phyloP scores from a whole-genome alignment of 2,888 invertebrate genomes.

The Saturnia japonica region DNA sequence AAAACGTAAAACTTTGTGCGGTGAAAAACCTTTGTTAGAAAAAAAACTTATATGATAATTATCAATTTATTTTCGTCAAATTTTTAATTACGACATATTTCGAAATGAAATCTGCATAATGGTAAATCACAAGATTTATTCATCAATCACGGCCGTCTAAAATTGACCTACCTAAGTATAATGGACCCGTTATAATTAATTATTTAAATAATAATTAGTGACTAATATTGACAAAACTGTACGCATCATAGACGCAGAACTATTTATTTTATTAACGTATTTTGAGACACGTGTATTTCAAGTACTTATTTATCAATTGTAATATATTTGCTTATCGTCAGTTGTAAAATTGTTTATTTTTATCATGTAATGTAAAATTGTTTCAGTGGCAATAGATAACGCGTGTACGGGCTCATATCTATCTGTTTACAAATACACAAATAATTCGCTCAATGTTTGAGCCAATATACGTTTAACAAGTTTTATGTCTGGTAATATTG shows the following conservation, averaged over 20 bases:
- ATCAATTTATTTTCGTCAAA: no score
- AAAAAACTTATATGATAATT: no score
- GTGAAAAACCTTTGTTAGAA: no score
- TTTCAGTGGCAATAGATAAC: conserved; percentile 56
- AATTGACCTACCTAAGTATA: background rate
- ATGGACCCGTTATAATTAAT: background rate
- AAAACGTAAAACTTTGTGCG: no score
- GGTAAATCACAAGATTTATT: background rate
- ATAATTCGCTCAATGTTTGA: conserved; percentile 26
- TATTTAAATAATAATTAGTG: background rate
- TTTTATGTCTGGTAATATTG: background rate
- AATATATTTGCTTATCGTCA: conserved; percentile 22
- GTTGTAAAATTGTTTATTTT: conserved; percentile 35
- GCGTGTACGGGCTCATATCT: conserved; percentile 43
- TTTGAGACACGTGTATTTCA: background rate
- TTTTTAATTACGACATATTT: no score
- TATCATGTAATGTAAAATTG: conserved; percentile 51
- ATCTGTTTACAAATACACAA: conserved; percentile 17
- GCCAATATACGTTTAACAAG: conserved; percentile 4
- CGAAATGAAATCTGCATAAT: background rate
- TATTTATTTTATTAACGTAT: background rate
- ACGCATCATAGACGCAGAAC: background rate
- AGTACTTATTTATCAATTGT: conserved; percentile 19
- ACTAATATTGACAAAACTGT: background rate
- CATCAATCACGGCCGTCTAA: background rate